Evolutionary conservation across 2,797 vertebrate genomes (phyloP).

Genomic region (Anabacerthia variegaticeps): DNA sequence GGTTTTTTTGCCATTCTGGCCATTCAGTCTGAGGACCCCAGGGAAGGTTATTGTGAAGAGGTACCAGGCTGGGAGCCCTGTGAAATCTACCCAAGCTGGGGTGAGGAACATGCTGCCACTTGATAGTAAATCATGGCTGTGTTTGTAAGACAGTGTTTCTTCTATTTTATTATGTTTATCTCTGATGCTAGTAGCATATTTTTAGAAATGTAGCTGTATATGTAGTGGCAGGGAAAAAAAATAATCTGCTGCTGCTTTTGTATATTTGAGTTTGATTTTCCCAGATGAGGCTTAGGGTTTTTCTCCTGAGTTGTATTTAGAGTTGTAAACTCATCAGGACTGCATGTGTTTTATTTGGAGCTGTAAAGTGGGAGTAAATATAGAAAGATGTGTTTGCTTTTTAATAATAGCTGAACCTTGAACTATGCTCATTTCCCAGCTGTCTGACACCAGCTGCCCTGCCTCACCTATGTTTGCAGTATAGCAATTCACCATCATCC

Average conservation of each 20-base stretch:
- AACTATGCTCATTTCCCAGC: constrained; percentile 7
- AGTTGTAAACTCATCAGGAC: background rate
- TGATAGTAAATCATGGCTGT: background rate
- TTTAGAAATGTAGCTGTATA: background rate
- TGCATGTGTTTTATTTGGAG: constrained; percentile 29
- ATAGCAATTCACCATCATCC: background rate
- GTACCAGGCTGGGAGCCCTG: background rate
- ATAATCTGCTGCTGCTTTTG: background rate
- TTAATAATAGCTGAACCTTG: constrained; percentile 38
- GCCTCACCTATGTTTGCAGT: constrained; percentile 9
- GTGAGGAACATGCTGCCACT: background rate
- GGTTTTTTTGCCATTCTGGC: background rate
- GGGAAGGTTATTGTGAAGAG: background rate
- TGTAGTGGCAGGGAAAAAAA: background rate
- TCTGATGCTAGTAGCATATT: background rate
- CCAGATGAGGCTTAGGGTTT: background rate
- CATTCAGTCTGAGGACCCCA: background rate
- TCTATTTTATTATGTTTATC: background rate
- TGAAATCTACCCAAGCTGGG: background rate
- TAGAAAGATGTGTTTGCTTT: constrained; percentile 19
- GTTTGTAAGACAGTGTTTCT: background rate
- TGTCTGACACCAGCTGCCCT: background rate
- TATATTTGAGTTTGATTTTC: background rate
- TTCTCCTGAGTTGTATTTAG: constrained; percentile 23
- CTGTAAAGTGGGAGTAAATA: constrained; percentile 32